Percentiles rank a stretch among this genome's conserved stretches.
Conservation (phyloP, 1,140 invertebrate genomes). For the Aricia agestis region DNA sequence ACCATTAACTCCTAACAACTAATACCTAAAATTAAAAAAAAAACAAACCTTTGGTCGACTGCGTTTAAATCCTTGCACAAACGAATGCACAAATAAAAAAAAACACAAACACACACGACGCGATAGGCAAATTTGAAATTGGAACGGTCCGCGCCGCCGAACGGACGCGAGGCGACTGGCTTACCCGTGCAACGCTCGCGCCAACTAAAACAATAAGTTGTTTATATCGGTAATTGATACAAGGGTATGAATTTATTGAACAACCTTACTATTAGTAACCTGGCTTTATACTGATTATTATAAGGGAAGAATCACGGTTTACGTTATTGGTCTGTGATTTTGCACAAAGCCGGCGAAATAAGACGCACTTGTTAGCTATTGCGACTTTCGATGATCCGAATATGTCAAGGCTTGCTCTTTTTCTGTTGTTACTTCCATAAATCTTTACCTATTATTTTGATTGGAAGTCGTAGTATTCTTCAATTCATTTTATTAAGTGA, state of each 20-base stretch:
- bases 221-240: constrained; percentile 20
- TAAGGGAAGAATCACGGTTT: too few relatives aligned
- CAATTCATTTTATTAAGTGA: too few relatives aligned
- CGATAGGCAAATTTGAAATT: constrained; percentile 19
- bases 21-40: background rate
- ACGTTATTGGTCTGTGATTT: too few relatives aligned
- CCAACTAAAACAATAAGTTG: constrained; percentile 20
- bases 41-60: constrained; percentile 23
- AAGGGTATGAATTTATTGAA: constrained; percentile 20
- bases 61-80: constrained; percentile 28
- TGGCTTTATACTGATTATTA: too few relatives aligned
- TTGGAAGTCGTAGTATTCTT: too few relatives aligned
- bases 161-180: constrained; percentile 28
- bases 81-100: constrained; percentile 25
- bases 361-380: too few relatives aligned
- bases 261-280: constrained; percentile 13
- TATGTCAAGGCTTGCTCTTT: too few relatives aligned
- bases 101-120: constrained; percentile 26
- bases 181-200: constrained; percentile 20
- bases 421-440: too few relatives aligned
- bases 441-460: too few relatives aligned
- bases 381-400: too few relatives aligned
- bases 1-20: background rate
- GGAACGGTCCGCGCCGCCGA: constrained; percentile 22
- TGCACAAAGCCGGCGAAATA: too few relatives aligned